Evolutionary conservation across 2,797 vertebrate species (phyloP).

Genomic region (Pygocentrus nattereri): DNA sequence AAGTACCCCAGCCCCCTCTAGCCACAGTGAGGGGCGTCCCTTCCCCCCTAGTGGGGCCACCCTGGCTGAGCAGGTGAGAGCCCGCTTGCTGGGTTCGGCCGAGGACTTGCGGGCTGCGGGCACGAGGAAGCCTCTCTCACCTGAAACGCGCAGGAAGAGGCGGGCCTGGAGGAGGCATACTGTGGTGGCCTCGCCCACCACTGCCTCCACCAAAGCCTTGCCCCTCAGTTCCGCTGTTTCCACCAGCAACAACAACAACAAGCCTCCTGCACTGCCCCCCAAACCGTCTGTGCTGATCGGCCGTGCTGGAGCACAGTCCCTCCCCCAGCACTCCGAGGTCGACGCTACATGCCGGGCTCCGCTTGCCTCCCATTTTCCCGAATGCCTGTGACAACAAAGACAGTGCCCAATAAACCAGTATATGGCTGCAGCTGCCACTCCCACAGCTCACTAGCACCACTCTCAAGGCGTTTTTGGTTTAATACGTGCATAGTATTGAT

Average conservation of each 20-base stretch:
- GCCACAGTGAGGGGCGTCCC: slow-evolving; percentile 66
- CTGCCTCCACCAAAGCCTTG: slow-evolving; percentile 65
- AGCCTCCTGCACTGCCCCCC: slow-evolving; percentile 13
- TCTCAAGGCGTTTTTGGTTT: background rate
- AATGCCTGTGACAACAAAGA: slow-evolving; percentile 76
- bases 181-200: slow-evolving; percentile 87
- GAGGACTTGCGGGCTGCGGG: slow-evolving; percentile 87
- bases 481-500: background rate
- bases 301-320: slow-evolving; percentile 53
- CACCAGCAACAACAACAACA: slow-evolving; percentile 43
- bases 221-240: slow-evolving; percentile 34
- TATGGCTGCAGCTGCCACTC: background rate
- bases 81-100: slow-evolving; percentile 80
- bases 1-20: slow-evolving; percentile 17
- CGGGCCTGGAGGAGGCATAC: slow-evolving; percentile 94
- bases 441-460: background rate
- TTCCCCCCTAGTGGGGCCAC: slow-evolving; percentile 65
- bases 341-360: slow-evolving; percentile 56
- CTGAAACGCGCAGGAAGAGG: slow-evolving; percentile 88
- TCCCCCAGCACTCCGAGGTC: slow-evolving; percentile 38
- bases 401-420: background rate
- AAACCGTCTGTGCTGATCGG: slow-evolving; percentile 64
- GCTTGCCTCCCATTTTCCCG: slow-evolving; percentile 79
- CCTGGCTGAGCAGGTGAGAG: slow-evolving; percentile 82
- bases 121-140: slow-evolving; percentile 87